These are phyloP conservation scores for Hylaeus volcanicus DNA, from an alignment of 1,140 invertebrate species.

Conservation along the genomic window DNA sequence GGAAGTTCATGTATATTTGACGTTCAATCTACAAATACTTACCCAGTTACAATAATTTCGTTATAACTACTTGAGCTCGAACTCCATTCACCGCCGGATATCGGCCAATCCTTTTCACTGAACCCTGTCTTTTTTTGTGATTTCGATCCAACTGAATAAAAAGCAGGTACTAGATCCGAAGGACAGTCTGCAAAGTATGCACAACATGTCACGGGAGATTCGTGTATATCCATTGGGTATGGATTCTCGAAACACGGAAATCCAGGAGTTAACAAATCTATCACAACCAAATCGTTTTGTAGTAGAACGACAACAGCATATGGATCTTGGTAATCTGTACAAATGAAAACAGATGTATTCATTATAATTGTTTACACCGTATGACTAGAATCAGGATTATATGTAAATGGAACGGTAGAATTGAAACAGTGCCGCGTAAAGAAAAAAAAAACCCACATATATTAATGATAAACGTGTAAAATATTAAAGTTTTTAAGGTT, in stretches of 20 bases:
- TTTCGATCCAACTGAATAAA: constrained; percentile 92
- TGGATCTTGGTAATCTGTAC: constrained; percentile 96
- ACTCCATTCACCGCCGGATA: constrained; percentile 97
- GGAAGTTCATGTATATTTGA: too few species aligned
- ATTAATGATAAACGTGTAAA: too few species aligned
- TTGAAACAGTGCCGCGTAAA: background rate
- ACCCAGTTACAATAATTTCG: constrained; percentile 98
- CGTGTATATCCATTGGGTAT: constrained; percentile 99
- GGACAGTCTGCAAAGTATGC: constrained; percentile 98
- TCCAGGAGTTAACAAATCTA: constrained; percentile 95
- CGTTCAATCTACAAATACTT: constrained; percentile 57
- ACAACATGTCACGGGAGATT: constrained; percentile 97
- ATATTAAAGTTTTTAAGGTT: too few species aligned
- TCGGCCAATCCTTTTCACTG: constrained; percentile 97
- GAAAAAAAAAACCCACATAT: background rate
- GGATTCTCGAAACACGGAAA: constrained; percentile 99
- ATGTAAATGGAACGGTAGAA: background rate
- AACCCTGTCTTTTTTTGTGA: constrained; percentile 90
- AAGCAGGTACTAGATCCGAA: constrained; percentile 96
- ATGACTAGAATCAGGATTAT: background rate
- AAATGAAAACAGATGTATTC: constrained; percentile 15
- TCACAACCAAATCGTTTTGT: constrained; percentile 98
- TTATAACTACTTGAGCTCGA: constrained; percentile 96
- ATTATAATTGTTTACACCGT: background rate
- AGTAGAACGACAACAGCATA: constrained; percentile 98